Evolutionary conservation across 2,888 invertebrate species (phyloP).

Genomic region (Fabriciana adippe): DNA sequence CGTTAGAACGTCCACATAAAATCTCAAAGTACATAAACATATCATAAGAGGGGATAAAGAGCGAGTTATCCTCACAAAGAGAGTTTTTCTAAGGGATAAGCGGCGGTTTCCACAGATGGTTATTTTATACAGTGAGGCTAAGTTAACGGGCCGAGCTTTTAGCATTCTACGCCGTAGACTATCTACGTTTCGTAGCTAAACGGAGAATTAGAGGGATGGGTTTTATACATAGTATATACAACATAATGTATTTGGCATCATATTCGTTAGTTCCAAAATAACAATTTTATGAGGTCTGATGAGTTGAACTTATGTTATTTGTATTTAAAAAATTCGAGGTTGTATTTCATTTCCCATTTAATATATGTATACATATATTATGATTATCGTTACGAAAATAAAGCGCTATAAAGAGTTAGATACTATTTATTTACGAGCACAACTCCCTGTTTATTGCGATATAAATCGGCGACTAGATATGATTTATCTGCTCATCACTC

Average conservation of each 20-base stretch:
- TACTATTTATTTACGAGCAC: conserved; percentile 68
- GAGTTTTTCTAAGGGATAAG: conserved; percentile 76
- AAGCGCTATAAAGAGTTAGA: conserved; percentile 66
- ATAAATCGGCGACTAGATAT: conserved; percentile 78
- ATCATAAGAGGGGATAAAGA: conserved; percentile 79
- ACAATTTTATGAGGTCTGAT: too few species aligned
- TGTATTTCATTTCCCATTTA: too few species aligned
- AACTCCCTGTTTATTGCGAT: conserved; percentile 74
- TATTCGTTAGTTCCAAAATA: too few species aligned
- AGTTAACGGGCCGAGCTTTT: conserved; percentile 67
- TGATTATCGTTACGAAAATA: conserved; percentile 45
- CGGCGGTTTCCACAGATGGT: conserved; percentile 76
- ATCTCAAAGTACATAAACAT: conserved; percentile 82
- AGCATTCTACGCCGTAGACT: conserved; percentile 48
- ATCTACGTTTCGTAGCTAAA: conserved; percentile 40
- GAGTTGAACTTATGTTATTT: not conserved
- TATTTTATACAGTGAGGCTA: conserved; percentile 78
- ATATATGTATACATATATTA: conserved; percentile 8
- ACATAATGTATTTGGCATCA: too few species aligned
- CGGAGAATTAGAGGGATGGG: conserved; percentile 21
- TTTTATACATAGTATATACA: not conserved
- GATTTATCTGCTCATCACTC: conserved; percentile 79
- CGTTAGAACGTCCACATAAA: conserved; percentile 81
- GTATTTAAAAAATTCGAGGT: not conserved
- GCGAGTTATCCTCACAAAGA: conserved; percentile 78